phyloP scores from a whole-genome alignment of 2,888 invertebrate genomes.

The Caenorhabditis imperialis region DNA sequence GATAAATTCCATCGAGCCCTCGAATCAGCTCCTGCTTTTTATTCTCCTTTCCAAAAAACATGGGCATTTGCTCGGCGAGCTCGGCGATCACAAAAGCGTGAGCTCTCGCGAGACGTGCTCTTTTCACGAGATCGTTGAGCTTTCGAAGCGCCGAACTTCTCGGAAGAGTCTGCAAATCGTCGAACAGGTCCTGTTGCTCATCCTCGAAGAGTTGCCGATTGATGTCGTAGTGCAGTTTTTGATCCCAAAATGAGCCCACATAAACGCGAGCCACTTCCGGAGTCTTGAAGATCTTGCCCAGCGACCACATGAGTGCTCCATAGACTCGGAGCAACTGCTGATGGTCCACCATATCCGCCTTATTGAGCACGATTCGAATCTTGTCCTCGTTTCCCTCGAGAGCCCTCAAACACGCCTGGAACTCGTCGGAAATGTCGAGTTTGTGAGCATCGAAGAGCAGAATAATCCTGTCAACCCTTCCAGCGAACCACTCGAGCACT shows the following conservation, averaged over 20 bases:
- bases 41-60: conserved; percentile 94
- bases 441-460: conserved; percentile 98
- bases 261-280: conserved; percentile 99
- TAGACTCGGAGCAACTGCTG: conserved; percentile 96
- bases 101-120: conserved; percentile 94
- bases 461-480: conserved; percentile 96
- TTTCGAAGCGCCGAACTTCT: conserved; percentile 95
- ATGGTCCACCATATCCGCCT: conserved; percentile 98
- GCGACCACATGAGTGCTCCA: conserved; percentile 99
- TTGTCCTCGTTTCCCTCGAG: conserved; percentile 90
- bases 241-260: conserved; percentile 99
- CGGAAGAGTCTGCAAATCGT: conserved; percentile 90
- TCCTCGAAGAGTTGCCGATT: conserved; percentile 88
- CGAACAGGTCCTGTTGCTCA: conserved; percentile 94
- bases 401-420: conserved; percentile 94
- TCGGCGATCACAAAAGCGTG: conserved; percentile 97
- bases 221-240: conserved; percentile 92
- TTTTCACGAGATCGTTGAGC: conserved; percentile 96
- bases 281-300: conserved; percentile 96
- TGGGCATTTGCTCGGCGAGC: conserved; percentile 90
- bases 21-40: conserved; percentile 98
- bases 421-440: conserved; percentile 98
- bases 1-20: conserved; percentile 90
- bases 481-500: conserved; percentile 98
- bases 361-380: conserved; percentile 96